These are phyloP conservation scores for Congeria kusceri DNA, from an alignment of 2,888 invertebrate species.

Conservation along the genomic window DNA sequence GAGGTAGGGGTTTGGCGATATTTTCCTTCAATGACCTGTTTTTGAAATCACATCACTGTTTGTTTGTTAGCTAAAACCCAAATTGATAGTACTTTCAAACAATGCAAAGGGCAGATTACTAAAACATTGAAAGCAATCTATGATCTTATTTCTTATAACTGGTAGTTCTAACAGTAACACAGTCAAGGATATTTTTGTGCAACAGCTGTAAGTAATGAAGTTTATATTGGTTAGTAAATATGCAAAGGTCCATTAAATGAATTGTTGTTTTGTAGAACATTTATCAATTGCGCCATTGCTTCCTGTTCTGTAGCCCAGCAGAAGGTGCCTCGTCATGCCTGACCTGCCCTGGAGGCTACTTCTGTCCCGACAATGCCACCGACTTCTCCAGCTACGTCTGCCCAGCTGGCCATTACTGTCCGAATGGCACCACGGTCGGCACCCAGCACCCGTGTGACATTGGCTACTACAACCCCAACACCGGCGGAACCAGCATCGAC, in stretches of 20 bases:
- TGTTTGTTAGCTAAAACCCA: too few relatives aligned
- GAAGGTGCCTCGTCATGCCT: constrained; percentile 44
- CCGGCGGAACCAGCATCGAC: constrained; percentile 70
- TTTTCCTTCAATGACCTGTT: too few relatives aligned
- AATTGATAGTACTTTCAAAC: too few relatives aligned
- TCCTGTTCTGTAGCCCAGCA: constrained; percentile 28
- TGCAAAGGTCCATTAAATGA: background rate
- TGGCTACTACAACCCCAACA: constrained; percentile 78
- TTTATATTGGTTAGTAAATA: background rate
- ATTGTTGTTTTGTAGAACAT: too few relatives aligned
- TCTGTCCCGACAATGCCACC: constrained; percentile 75
- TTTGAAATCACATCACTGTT: too few relatives aligned
- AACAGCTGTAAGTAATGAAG: background rate
- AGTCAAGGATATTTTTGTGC: too few relatives aligned
- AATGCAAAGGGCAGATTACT: too few relatives aligned
- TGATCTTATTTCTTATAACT: too few relatives aligned
- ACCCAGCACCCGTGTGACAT: constrained; percentile 78
- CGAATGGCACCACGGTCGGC: constrained; percentile 78
- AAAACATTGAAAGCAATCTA: too few relatives aligned
- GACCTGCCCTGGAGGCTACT: constrained; percentile 82
- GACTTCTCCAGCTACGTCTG: constrained; percentile 80
- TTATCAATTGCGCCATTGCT: background rate
- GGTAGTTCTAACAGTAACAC: too few relatives aligned
- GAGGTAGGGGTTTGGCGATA: too few relatives aligned
- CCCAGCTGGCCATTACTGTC: constrained; percentile 82